A percentile compares a stretch with the other conserved stretches of the same genome.
These are phyloP conservation scores for Caenorhabditis afra DNA, from an alignment of 2,888 invertebrate genomes.

Conservation along the genomic window DNA sequence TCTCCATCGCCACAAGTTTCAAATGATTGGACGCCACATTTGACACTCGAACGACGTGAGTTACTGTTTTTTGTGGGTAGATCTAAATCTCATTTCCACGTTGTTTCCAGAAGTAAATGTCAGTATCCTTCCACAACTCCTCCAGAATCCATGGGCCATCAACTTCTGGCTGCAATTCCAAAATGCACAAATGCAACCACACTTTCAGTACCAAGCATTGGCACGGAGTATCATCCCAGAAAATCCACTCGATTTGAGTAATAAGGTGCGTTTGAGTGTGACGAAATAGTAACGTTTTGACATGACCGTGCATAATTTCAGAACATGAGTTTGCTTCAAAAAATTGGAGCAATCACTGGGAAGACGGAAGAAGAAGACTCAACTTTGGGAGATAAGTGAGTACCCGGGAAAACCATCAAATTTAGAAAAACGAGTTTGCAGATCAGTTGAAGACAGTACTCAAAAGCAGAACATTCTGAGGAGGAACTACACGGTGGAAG, in stretches of 20 bases:
- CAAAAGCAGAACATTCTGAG: slow-evolving; percentile 81
- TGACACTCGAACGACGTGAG: slow-evolving; percentile 30
- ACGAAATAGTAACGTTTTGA: no score
- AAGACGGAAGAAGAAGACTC: slow-evolving; percentile 39
- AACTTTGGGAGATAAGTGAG: slow-evolving; percentile 28
- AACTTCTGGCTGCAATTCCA: slow-evolving; percentile 52
- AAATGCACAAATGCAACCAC: slow-evolving; percentile 47
- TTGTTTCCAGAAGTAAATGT: slow-evolving; percentile 12
- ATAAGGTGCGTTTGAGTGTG: slow-evolving; percentile 40
- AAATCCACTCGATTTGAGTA: slow-evolving; percentile 59
- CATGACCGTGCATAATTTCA: slow-evolving; percentile 28
- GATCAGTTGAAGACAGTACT: slow-evolving; percentile 8
- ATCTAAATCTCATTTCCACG: background rate
- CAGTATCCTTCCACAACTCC: slow-evolving; percentile 13
- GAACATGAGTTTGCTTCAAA: slow-evolving; percentile 46
- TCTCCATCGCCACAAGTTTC: slow-evolving; percentile 19
- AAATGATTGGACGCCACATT: slow-evolving; percentile 30
- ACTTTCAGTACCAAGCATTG: slow-evolving; percentile 37
- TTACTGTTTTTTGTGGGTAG: background rate
- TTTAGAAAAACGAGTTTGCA: background rate
- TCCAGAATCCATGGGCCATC: slow-evolving; percentile 53
- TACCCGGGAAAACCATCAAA: background rate
- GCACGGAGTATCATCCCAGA: slow-evolving; percentile 33
- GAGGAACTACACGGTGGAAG: slow-evolving; percentile 94
- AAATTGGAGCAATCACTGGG: slow-evolving; percentile 39